Conservation (phyloP, 1,140 invertebrate genomes). For the Caerostris extrusa region DNA sequence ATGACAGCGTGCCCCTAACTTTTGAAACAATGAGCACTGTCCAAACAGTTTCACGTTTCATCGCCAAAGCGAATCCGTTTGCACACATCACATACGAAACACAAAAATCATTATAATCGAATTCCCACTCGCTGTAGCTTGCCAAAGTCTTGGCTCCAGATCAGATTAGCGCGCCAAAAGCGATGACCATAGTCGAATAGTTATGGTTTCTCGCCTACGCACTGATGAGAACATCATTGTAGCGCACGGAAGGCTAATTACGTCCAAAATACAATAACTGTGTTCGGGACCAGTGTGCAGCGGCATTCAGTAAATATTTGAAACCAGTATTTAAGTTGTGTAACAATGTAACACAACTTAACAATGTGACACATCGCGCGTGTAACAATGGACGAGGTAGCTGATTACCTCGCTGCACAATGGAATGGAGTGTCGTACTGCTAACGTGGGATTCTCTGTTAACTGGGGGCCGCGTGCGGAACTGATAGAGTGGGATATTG, state of each 20-base stretch:
- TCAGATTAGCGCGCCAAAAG: conserved; percentile 22
- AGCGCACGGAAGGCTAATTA: not conserved
- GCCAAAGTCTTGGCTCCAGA: not conserved
- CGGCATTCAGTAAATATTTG: conserved; percentile 9
- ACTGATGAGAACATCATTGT: not conserved
- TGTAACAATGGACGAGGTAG: not conserved
- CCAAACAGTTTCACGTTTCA: not conserved
- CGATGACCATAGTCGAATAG: not conserved
- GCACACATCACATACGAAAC: not conserved
- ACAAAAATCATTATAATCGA: conserved; percentile 9
- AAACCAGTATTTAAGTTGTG: conserved; percentile 3
- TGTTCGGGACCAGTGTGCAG: not conserved
- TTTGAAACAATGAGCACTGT: not conserved
- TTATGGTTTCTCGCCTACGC: not conserved
- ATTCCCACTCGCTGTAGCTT: not conserved
- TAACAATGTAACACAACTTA: too few species aligned
- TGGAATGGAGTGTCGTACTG: not conserved
- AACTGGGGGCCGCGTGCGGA: not conserved
- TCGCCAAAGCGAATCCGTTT: not conserved
- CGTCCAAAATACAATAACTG: conserved; percentile 12
- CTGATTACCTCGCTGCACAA: not conserved
- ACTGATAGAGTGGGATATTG: too few species aligned
- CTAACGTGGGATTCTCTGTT: not conserved
- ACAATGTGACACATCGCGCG: too few species aligned
- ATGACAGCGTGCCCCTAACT: not conserved